A percentile compares a stretch with the other conserved stretches of the same genome.
These are phyloP conservation scores for Microcebus jonahi DNA, from an alignment of 2,113 vertebrate genomes.

Conservation along the genomic window DNA sequence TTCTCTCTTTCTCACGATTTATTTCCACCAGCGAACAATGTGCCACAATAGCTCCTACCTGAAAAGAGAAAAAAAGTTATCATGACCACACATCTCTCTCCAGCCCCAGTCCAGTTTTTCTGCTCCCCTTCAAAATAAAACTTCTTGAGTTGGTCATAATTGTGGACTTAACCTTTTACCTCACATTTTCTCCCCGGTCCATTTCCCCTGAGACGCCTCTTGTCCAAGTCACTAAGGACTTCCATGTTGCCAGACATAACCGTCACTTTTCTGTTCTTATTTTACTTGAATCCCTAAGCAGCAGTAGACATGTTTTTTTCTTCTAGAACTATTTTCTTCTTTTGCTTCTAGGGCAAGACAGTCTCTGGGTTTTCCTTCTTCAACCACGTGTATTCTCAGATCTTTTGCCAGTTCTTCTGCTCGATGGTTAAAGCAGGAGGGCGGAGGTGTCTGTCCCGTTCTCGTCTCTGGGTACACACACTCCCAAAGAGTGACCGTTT, in stretches of 20 bases:
- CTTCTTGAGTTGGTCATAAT: background rate
- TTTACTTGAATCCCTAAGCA: background rate
- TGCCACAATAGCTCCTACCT: background rate
- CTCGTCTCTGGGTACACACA: background rate
- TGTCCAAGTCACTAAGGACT: background rate
- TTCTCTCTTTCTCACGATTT: background rate
- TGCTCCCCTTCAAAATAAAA: background rate
- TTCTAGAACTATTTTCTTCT: conserved; percentile 5
- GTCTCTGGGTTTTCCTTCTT: background rate
- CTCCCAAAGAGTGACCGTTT: background rate
- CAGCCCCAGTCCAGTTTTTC: background rate
- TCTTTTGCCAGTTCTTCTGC: background rate
- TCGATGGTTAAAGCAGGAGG: background rate
- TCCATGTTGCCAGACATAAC: background rate
- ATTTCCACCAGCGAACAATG: background rate
- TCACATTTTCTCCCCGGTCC: background rate
- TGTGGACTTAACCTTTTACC: background rate
- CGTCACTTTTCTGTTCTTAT: background rate
- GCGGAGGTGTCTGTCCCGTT: background rate
- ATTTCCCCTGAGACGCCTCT: background rate
- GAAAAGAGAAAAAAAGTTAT: background rate
- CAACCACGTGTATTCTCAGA: background rate
- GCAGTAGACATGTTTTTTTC: background rate
- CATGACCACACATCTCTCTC: background rate
- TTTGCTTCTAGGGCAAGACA: background rate